These are phyloP conservation scores for Ploceus nigricollis DNA, from an alignment of 2,113 vertebrate species.

Conservation along the genomic window DNA sequence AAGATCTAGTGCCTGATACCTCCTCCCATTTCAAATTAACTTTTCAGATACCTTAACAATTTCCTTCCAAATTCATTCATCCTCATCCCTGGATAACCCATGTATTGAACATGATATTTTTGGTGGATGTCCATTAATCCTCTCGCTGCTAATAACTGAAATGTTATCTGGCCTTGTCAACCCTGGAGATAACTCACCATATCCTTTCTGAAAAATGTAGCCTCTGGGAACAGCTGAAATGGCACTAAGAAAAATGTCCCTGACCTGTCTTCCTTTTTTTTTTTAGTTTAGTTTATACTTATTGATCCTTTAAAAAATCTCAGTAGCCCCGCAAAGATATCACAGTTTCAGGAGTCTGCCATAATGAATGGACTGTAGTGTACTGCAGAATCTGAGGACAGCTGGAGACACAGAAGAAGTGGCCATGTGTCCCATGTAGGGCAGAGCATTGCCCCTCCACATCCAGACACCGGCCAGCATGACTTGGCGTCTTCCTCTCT, in stretches of 20 bases:
- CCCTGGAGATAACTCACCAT: conserved; percentile 4
- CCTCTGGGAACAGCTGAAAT: neutral
- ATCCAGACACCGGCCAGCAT: neutral
- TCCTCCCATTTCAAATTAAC: conserved; percentile 27
- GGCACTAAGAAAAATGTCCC: conserved; percentile 8
- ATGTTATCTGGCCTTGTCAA: neutral
- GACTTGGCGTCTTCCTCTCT: neutral
- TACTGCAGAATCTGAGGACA: neutral
- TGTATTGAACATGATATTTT: conserved; percentile 15
- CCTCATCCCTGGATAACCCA: neutral
- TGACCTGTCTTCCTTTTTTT: neutral
- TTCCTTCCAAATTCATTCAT: conserved; percentile 8
- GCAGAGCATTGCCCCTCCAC: neutral
- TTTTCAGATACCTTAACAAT: conserved; percentile 30
- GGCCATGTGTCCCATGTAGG: neutral
- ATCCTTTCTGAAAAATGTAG: conserved; percentile 22
- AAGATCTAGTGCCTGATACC: conserved; percentile 1
- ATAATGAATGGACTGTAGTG: neutral
- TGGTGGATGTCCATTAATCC: conserved; percentile 20
- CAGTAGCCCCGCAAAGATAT: neutral
- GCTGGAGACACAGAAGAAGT: neutral
- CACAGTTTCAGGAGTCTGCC: neutral
- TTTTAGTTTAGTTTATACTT: neutral
- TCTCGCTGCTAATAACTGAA: neutral
- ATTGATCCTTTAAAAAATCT: neutral